Evolutionary conservation across 2,888 invertebrate species (phyloP), one percentile per base, ranked within the genome.

Genomic region (Fragum sueziense): DNA sequence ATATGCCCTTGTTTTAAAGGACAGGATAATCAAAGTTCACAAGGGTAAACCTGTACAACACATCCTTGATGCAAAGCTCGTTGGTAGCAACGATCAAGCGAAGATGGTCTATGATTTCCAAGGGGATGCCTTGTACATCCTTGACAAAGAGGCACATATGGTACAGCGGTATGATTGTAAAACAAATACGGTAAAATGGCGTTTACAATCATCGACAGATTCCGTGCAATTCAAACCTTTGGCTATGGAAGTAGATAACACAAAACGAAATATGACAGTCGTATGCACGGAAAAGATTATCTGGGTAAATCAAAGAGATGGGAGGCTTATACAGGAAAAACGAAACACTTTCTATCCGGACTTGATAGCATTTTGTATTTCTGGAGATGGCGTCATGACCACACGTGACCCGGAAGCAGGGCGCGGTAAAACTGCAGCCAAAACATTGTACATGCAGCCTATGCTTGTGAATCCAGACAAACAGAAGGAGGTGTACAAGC

Each of bases 101-200:
- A n/a, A 57, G n/a, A 57, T 57, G 57, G 25, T 57, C 25, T 57
- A 57, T 25, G 57, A 57, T 27, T 57, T 57, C 57, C 57, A 57
- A 25, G 57, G 2, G 2, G 57, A 57, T 57, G 25, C 57, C 25
- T 3, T 57, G 25, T 57, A 6, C 57, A 57, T 25, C 9, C n/a
- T 57, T 4, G 14, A 57, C 27, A 57, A 57, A 14, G 25, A 22
- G 1, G 22, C 11, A 57, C 7, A 25, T 27, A 25, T 22, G 22
- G 25, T 57, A 27, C n/a, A 4, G 25, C 14, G 25, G 3, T 57
- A 57, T 27, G 14, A 22, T 14, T 57, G 57, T n/a, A 57, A 57
- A 57, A 7, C 57, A 3, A 57, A 25, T 6, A 57, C n/a, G 25
- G 25, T 57, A 3, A 25, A 3, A 11, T 57, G 57, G 57, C n/a